A percentile compares a stretch with the other conserved stretches of the same genome.
These are phyloP conservation scores for Bombylius major DNA, from an alignment of 2,888 invertebrate species.

Conservation along the genomic window DNA sequence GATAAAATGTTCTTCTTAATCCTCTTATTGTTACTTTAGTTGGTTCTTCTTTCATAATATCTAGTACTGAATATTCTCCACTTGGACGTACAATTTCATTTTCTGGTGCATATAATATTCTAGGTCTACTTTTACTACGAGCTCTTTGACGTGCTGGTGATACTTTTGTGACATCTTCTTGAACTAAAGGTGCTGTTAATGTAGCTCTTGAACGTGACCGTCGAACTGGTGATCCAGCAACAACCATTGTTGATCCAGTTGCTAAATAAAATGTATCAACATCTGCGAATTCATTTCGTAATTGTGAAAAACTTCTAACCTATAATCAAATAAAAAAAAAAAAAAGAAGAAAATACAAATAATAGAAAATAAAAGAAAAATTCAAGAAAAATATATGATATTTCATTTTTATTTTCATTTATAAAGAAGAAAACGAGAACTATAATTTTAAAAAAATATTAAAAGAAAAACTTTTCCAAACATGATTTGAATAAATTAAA, in stretches of 20 bases:
- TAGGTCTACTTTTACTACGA: slow-evolving; percentile 71
- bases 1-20: slow-evolving; percentile 71
- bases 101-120: slow-evolving; percentile 73
- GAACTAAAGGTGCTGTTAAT: slow-evolving; percentile 38
- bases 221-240: slow-evolving; percentile 47
- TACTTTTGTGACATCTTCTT: slow-evolving; percentile 32
- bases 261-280: slow-evolving; percentile 79
- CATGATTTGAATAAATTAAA: no score
- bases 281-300: slow-evolving; percentile 83
- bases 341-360: not conserved
- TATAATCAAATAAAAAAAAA: slow-evolving; percentile 26
- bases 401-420: not conserved
- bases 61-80: slow-evolving; percentile 66
- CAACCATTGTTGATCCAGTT: slow-evolving; percentile 32
- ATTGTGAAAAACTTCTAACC: slow-evolving; percentile 87
- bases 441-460: not conserved
- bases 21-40: slow-evolving; percentile 73
- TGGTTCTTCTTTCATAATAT: slow-evolving; percentile 76
- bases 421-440: no score
- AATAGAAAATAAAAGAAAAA: not conserved
- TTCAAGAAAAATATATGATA: not conserved
- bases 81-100: slow-evolving; percentile 67
- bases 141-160: slow-evolving; percentile 50
- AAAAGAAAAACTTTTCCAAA: no score
- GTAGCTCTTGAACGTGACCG: slow-evolving; percentile 52